Conservation (phyloP, 2,113 vertebrate genomes). For the Aldabrachelys gigantea region DNA sequence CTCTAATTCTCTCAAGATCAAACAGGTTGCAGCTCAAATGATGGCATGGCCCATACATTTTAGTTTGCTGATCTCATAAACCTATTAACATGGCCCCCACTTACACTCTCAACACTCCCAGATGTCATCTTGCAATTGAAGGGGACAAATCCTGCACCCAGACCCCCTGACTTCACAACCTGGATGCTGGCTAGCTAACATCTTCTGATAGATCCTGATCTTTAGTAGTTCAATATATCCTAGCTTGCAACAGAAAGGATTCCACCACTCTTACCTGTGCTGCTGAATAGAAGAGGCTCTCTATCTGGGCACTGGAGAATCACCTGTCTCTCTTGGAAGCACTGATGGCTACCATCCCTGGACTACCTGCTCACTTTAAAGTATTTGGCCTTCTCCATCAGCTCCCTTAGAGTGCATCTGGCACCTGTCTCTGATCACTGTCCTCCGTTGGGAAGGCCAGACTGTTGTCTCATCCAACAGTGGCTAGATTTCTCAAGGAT, state of each 20-base stretch:
- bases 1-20: not conserved
- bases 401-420: not conserved
- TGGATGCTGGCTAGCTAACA: not conserved
- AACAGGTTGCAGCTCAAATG: not conserved
- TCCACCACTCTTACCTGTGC: not conserved
- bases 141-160: not conserved
- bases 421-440: not conserved
- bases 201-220: not conserved
- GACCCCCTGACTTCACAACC: not conserved
- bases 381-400: not conserved
- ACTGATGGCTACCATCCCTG: not conserved
- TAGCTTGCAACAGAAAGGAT: not conserved
- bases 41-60: not conserved
- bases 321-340: not conserved
- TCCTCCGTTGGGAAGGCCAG: not conserved
- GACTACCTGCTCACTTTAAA: not conserved
- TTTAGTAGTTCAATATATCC: not conserved
- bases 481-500: not conserved
- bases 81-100: not conserved
- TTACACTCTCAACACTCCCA: not conserved
- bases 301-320: not conserved
- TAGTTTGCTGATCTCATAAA: not conserved
- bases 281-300: not conserved
- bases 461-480: not conserved
- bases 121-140: not conserved